A percentile compares a stretch with the other conserved stretches of the same genome.
phyloP scores from a whole-genome alignment of 23 tunicate genomes.

The Halocynthia aurantium region DNA sequence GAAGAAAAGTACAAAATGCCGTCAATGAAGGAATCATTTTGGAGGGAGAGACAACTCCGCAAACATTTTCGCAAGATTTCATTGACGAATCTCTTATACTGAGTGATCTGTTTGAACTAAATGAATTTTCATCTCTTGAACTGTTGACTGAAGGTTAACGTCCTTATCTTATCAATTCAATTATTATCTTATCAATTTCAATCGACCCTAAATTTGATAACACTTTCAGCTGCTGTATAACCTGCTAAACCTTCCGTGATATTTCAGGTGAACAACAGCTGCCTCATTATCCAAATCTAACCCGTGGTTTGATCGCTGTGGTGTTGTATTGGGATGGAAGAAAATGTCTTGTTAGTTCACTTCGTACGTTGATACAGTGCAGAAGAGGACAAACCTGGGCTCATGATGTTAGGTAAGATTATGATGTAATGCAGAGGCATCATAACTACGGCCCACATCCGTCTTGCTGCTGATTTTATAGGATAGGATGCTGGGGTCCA shows the following conservation, averaged over 20 bases:
- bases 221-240: not conserved
- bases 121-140: slow-evolving; percentile 69
- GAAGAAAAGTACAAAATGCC: slow-evolving; percentile 37
- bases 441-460: too few species aligned
- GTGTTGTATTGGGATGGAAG: slow-evolving; percentile 96
- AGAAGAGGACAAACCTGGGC: slow-evolving; percentile 73
- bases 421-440: not conserved
- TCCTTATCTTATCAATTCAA: too few species aligned
- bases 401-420: slow-evolving; percentile 40
- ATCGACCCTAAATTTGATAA: too few species aligned
- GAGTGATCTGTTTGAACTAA: slow-evolving; percentile 80
- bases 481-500: too few species aligned
- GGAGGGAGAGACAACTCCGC: slow-evolving; percentile 28
- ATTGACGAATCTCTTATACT: slow-evolving; percentile 65
- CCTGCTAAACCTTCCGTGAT: not conserved
- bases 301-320: slow-evolving; percentile 75
- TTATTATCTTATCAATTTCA: too few species aligned
- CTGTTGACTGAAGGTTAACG: slow-evolving; percentile 30
- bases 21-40: slow-evolving; percentile 22
- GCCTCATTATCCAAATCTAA: slow-evolving; percentile 64
- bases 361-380: slow-evolving; percentile 66
- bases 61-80: slow-evolving; percentile 46
- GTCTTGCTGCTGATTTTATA: too few species aligned
- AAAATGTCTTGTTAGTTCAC: slow-evolving; percentile 51
- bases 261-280: slow-evolving; percentile 66